Base-by-base conservation (phyloP, 2,113 vertebrate species). In the Salvelinus alpinus region DNA sequence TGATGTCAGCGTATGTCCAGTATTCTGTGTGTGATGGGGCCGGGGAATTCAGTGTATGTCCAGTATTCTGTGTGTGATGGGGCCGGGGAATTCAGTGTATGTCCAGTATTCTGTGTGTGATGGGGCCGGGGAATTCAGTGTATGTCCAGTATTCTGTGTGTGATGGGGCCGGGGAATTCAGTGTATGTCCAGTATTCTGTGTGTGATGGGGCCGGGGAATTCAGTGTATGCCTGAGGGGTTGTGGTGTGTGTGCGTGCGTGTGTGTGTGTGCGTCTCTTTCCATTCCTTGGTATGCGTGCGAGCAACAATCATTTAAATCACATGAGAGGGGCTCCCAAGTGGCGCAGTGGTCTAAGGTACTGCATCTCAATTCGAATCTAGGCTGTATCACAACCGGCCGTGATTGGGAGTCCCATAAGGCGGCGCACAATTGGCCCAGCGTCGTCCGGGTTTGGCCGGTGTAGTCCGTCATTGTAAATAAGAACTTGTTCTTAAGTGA, bases 271-370 rank as follows among this genome's bases (percentile, higher is more conserved):
- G 51, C 29, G 44, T 57, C 44, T 54, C 22, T 71, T n/a, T 54
- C 5, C 31, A 34, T 34, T 34, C 31, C 31, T 34, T 34, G 31
- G 31, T 7, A 1, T 81, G 83, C 84, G 84, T 89, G 80, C 75
- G 83, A 84, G 82, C 79, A 1, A 57, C 5, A 57, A 9, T 14
- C 0, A 54, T 54, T 12, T 54, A 8, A 18, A 54, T 54, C 54
- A 14, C 54, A 18, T 20, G 1, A 20, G 54, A 6, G 5, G 31
- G 31, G 31, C 31, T 34, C 31, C 31, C 31, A 5, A 34, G 31
- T 34, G 31, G 31, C 5, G 31, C 31, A 34, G 31, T 5, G 31
- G 31, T 34, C 31, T 34, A 34, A 34, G 31, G 5, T 34, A 34
- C 31, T 34, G 31, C 31, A 34, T 34, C 31, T 34, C 31, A 34